Evolutionary conservation across 1,140 invertebrate species (phyloP).

Genomic region (Rhagoletis pomonella): DNA sequence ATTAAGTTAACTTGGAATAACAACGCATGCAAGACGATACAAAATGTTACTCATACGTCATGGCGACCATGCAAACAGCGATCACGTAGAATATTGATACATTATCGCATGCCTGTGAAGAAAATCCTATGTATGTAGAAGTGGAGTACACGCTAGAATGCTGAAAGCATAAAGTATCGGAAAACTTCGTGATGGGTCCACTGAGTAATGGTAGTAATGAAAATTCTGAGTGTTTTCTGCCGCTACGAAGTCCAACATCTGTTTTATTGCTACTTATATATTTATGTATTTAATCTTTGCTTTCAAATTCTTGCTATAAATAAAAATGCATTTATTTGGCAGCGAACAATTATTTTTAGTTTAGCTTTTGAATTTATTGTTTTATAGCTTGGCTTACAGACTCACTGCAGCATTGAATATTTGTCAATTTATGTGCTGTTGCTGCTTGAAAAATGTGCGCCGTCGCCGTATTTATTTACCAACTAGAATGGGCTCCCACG

Average conservation of each 20-base stretch:
- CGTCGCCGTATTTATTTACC: neutral
- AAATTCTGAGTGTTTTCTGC: neutral
- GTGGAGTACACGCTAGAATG: neutral
- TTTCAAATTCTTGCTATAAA: neutral
- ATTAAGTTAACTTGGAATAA: neutral
- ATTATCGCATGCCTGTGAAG: neutral
- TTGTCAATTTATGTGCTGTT: neutral
- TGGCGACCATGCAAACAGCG: neutral
- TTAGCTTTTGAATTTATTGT: neutral
- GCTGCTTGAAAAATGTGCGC: neutral
- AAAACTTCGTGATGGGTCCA: neutral
- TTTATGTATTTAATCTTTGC: neutral
- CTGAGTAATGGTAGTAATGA: neutral
- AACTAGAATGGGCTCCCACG: neutral
- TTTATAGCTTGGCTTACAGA: neutral
- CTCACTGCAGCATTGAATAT: neutral
- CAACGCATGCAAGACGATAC: neutral
- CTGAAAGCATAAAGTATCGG: neutral
- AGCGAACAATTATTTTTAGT: neutral
- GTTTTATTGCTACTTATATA: neutral
- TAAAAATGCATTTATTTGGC: neutral
- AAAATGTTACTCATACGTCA: conserved; percentile 28
- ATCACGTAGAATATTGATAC: conserved; percentile 38
- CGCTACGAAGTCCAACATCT: neutral
- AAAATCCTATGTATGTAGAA: neutral